A percentile compares a stretch with the other conserved stretches of the same genome.
phyloP scores from a whole-genome alignment of 2,797 vertebrate genomes.

The Sebastes jordani region DNA sequence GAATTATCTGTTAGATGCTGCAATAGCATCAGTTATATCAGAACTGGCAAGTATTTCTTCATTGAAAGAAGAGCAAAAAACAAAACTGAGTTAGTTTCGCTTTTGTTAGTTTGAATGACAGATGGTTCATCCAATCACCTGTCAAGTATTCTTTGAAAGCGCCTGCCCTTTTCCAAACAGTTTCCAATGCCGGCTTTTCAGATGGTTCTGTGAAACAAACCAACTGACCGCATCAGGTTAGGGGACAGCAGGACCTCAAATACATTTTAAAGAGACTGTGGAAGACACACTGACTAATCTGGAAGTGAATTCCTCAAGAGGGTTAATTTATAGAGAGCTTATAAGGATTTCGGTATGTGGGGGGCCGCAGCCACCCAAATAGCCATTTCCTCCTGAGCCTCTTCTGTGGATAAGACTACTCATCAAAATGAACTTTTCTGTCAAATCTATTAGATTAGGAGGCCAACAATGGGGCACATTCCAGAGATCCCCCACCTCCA shows the following conservation, averaged over 20 bases:
- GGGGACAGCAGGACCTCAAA: background rate
- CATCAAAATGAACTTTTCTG: conserved; percentile 50
- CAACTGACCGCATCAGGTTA: too few species aligned
- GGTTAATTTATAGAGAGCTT: conserved; percentile 50
- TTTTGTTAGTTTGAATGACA: too few species aligned
- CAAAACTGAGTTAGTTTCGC: too few species aligned
- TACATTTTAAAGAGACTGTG: background rate
- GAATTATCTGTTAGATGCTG: too few species aligned
- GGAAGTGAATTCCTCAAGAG: conserved; percentile 35
- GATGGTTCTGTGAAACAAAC: too few species aligned
- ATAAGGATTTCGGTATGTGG: conserved; percentile 35
- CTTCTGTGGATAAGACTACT: conserved; percentile 20
- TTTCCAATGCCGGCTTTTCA: too few species aligned
- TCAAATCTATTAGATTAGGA: conserved; percentile 40
- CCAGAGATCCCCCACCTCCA: conserved; percentile 1
- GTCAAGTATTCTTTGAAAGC: too few species aligned
- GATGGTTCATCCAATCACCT: too few species aligned
- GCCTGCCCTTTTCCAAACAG: too few species aligned
- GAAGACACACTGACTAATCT: conserved; percentile 14
- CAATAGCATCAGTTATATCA: too few species aligned
- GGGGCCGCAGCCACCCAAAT: conserved; percentile 44
- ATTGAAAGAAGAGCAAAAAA: too few species aligned
- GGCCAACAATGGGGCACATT: conserved; percentile 15
- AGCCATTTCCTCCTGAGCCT: conserved; percentile 31
- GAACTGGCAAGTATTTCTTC: too few species aligned